Evolutionary conservation across 1,140 invertebrate genomes (phyloP).

Genomic region (Cecropterus lyciades): DNA sequence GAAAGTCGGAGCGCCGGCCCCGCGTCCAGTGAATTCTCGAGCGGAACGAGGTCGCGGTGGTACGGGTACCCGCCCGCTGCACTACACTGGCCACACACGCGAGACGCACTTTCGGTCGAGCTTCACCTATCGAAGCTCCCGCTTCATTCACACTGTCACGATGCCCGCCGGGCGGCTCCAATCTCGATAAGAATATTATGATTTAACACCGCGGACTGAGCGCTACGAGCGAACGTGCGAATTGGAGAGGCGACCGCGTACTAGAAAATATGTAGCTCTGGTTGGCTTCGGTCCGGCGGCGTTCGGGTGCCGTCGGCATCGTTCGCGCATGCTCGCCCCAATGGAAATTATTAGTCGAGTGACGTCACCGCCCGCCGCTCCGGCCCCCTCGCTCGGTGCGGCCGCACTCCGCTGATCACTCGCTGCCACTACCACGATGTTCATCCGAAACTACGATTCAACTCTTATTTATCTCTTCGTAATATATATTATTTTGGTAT

Average conservation of each 20-base stretch:
- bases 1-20: constrained; percentile 62
- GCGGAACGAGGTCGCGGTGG: constrained; percentile 60
- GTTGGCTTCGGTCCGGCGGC: constrained; percentile 66
- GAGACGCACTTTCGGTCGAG: constrained; percentile 33
- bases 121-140: constrained; percentile 20
- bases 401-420: constrained; percentile 44
- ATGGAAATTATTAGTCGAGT: constrained; percentile 60
- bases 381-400: constrained; percentile 43
- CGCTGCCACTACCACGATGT: constrained; percentile 19
- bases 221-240: constrained; percentile 52
- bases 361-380: constrained; percentile 50
- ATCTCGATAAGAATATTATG: constrained; percentile 42
- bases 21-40: constrained; percentile 50
- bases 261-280: constrained; percentile 70
- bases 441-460: neutral
- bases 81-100: constrained; percentile 50
- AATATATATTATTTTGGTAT: no score
- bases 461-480: neutral
- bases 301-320: constrained; percentile 57
- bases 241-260: constrained; percentile 62
- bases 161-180: constrained; percentile 40
- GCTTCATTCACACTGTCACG: constrained; percentile 43
- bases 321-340: constrained; percentile 63
- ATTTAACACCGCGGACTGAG: constrained; percentile 38
- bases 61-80: constrained; percentile 35